These are phyloP conservation scores for Ondatra zibethicus DNA, from an alignment of 2,113 vertebrate species.

Conservation along the genomic window DNA sequence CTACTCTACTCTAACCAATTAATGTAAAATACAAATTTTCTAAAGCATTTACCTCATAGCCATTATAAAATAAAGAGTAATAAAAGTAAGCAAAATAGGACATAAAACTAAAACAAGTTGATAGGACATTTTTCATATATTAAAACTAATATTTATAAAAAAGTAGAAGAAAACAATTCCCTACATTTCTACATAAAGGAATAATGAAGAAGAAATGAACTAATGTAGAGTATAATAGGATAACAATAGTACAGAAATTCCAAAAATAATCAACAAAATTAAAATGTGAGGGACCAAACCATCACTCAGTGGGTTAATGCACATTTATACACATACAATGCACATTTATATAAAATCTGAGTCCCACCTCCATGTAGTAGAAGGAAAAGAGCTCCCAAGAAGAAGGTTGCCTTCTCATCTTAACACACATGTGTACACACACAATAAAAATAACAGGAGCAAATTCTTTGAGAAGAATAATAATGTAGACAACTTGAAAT, in stretches of 20 bases:
- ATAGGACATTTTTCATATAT: neutral
- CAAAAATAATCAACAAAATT: neutral
- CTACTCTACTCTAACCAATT: neutral
- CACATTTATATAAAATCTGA: neutral
- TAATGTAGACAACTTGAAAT: neutral
- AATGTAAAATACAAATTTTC: neutral
- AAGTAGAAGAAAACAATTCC: neutral
- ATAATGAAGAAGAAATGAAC: neutral
- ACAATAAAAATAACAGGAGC: neutral
- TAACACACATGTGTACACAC: neutral
- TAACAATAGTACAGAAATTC: neutral
- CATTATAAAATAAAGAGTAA: neutral
- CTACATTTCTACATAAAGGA: neutral
- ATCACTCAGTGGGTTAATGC: neutral
- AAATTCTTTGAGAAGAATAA: neutral
- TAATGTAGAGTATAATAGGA: neutral
- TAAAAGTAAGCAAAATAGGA: neutral
- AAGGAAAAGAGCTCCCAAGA: neutral
- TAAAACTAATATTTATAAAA: neutral
- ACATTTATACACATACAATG: neutral
- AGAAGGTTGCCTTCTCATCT: no score
- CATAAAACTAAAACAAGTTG: neutral
- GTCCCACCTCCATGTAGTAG: no score
- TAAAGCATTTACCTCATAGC: neutral
- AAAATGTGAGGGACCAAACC: neutral